These are phyloP conservation scores for Rhagoletis pomonella DNA, from an alignment of 1,140 invertebrate species.

Conservation along the genomic window DNA sequence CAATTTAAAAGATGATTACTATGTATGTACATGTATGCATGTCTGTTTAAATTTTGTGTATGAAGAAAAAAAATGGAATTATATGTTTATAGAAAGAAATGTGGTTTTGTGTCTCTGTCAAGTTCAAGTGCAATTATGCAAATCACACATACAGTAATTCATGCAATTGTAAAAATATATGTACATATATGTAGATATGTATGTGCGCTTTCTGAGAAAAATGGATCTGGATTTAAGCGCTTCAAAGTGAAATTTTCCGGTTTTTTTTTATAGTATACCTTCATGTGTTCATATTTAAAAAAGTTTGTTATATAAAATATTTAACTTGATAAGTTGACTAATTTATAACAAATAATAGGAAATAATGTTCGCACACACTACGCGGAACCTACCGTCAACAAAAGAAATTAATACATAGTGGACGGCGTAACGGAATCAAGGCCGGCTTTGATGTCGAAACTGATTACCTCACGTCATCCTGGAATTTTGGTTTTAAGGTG, in stretches of 20 bases:
- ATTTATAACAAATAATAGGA: too few species aligned
- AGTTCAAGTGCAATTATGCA: slow-evolving; percentile 9
- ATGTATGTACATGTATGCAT: too few species aligned
- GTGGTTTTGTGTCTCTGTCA: too few species aligned
- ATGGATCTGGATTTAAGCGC: not conserved
- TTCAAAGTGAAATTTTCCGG: not conserved
- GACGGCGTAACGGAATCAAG: too few species aligned
- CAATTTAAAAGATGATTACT: not conserved
- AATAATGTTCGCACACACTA: too few species aligned
- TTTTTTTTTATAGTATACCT: not conserved
- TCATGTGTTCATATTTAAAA: not conserved
- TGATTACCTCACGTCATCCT: too few species aligned
- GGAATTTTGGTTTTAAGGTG: too few species aligned
- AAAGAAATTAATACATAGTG: too few species aligned
- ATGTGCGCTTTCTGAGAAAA: not conserved
- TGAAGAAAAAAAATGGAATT: not conserved
- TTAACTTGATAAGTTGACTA: not conserved
- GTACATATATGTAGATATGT: not conserved
- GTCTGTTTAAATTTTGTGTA: not conserved
- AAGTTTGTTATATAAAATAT: not conserved
- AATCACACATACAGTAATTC: too few species aligned
- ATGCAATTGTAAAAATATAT: too few species aligned
- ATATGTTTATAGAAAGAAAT: not conserved
- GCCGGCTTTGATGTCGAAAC: too few species aligned
- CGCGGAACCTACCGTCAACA: too few species aligned